Evolutionary conservation across 2,113 vertebrate species (phyloP).

Genomic region (Caranx ignobilis): DNA sequence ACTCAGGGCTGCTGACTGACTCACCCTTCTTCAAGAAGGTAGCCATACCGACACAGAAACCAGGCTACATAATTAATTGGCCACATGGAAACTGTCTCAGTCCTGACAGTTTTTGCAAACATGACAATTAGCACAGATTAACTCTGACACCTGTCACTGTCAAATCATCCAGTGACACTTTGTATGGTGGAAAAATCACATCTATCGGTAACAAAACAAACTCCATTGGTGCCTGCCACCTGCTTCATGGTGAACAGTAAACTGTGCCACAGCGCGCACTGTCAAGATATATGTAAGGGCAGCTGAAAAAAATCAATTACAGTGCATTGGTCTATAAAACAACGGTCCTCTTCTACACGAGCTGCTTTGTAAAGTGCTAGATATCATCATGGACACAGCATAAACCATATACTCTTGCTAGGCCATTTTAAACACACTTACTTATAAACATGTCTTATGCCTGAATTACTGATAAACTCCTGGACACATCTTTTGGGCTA

Average conservation of each 20-base stretch:
- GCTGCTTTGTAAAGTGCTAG: neutral
- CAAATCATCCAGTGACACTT: neutral
- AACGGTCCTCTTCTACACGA: neutral
- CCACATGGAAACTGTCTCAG: neutral
- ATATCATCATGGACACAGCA: neutral
- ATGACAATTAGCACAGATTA: too few species aligned
- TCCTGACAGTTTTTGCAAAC: neutral
- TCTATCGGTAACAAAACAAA: neutral
- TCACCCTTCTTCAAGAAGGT: conserved; percentile 5
- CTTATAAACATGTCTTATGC: too few species aligned
- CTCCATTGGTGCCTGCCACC: neutral
- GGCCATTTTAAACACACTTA: neutral
- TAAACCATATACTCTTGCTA: too few species aligned
- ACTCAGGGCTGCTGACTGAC: neutral
- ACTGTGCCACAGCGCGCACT: neutral
- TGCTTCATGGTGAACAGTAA: neutral
- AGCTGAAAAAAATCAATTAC: neutral
- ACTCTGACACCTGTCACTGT: neutral
- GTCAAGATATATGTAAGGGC: neutral
- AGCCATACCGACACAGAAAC: neutral
- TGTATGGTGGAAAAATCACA: neutral
- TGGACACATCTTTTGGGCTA: too few species aligned
- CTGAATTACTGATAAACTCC: too few species aligned
- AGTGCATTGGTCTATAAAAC: neutral
- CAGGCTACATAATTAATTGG: neutral